These are phyloP conservation scores for Brachypalpus laphriformis DNA, from an alignment of 2,888 invertebrate genomes.

Conservation along the genomic window DNA sequence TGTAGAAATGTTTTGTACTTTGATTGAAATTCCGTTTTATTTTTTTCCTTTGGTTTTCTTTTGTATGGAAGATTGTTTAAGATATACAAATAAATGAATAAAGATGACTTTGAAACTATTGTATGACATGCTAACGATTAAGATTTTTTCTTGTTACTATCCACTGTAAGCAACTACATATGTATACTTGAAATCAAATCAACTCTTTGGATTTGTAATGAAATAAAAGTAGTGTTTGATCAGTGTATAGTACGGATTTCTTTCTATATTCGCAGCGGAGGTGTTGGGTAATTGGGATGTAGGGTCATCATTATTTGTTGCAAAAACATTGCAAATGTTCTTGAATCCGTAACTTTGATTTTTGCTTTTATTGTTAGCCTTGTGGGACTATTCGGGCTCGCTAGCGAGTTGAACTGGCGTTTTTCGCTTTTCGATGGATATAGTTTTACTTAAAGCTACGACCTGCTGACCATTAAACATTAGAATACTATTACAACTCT, in stretches of 20 bases:
- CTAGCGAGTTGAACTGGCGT: too few species aligned
- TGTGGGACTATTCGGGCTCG: too few species aligned
- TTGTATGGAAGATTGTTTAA: slow-evolving; percentile 55
- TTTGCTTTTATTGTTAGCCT: too few species aligned
- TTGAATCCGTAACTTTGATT: too few species aligned
- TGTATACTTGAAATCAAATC: neutral
- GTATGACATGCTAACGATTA: slow-evolving; percentile 1
- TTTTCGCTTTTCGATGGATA: too few species aligned
- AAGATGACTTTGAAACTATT: slow-evolving; percentile 40
- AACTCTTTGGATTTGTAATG: neutral
- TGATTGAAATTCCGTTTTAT: slow-evolving; percentile 35
- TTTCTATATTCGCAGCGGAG: neutral
- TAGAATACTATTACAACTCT: too few species aligned
- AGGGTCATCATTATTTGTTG: too few species aligned
- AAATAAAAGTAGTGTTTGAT: slow-evolving; percentile 17
- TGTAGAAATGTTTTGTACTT: slow-evolving; percentile 50
- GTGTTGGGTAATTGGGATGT: too few species aligned
- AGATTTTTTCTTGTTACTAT: neutral
- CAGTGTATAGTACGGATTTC: neutral
- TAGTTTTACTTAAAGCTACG: too few species aligned
- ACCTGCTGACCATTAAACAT: too few species aligned
- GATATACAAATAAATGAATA: slow-evolving; percentile 44
- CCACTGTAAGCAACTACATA: slow-evolving; percentile 4
- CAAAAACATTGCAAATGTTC: too few species aligned
- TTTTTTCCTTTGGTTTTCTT: slow-evolving; percentile 24